Evolutionary conservation across 2,797 vertebrate species (phyloP), one percentile per base, ranked within the genome.

Genomic region (Sebastes elongatus): DNA sequence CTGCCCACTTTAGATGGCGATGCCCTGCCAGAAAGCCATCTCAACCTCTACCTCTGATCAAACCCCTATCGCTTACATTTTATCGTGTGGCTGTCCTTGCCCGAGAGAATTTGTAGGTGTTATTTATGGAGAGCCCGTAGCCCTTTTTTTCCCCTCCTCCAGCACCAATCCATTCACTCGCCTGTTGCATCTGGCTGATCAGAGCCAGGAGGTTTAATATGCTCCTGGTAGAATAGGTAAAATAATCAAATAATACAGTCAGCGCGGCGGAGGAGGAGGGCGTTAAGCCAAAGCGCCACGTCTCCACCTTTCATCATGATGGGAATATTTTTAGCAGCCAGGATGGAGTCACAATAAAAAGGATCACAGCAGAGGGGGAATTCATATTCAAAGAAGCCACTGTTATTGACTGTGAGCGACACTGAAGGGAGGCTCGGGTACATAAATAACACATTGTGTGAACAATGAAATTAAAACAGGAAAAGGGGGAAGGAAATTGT

Each of bases 61-160:
- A 85, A 84, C 77, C 80, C 61, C 71, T 82, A 85, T 84, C 83
- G 82, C 88, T 91, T 78, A 83, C 30, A 6, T 82, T 86, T 91
- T 80, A 88, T 85, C 76, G 70, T 59, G 66, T 18, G 23, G 63
- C 35, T 77, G 85, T 89, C 76, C 71, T 88, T 83, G 83, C 81
- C 3, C 42, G 38, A 57, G 74, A 71, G 73, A 84, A 76, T 79
- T 81, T 66, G 75, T 83, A 28, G 79, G 67, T 60, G 80, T 88
- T 85, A 86, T 89, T 87, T 88, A 86, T 87, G 69, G 67, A 63
- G 70, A 76, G 28, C 71, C 68, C 61, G 2, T 14, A 9, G 30
- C 55, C 42, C 32, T 56, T 38, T 80, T 73, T 80, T 71, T 32
- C 28, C 60, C 56, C 56, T 35, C 38, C 38, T 42, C 38, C 38